Conservation (phyloP, 2,888 invertebrate genomes). For the Desoria tigrina region DNA sequence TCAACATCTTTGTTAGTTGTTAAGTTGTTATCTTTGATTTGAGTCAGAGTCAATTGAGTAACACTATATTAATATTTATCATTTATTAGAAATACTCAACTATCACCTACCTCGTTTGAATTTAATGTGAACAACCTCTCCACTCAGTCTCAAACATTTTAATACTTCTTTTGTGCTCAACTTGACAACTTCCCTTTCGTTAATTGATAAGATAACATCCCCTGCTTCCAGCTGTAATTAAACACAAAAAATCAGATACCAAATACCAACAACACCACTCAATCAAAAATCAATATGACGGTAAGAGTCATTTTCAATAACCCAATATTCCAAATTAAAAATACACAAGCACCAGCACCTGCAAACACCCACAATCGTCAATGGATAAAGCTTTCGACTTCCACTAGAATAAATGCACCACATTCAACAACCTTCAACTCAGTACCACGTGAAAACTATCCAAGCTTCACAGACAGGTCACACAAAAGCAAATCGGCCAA, state of each 20-base stretch:
- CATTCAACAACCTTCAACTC: neutral
- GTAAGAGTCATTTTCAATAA: too few species aligned
- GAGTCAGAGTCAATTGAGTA: too few species aligned
- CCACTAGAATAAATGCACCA: neutral
- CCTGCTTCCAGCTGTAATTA: conserved; percentile 85
- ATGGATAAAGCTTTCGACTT: conserved; percentile 20
- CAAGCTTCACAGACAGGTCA: neutral
- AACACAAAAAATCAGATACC: conserved; percentile 48
- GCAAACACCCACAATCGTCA: neutral
- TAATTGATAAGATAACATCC: conserved; percentile 89
- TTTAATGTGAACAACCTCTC: conserved; percentile 86
- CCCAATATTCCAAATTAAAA: too few species aligned
- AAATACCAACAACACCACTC: conserved; percentile 3
- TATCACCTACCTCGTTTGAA: conserved; percentile 79
- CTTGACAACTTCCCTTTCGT: conserved; percentile 88
- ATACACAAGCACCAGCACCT: neutral
- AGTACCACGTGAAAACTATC: neutral
- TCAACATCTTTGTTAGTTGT: too few species aligned
- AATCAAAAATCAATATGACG: neutral
- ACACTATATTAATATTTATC: too few species aligned
- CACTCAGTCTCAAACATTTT: conserved; percentile 88
- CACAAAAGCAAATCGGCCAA: too few species aligned
- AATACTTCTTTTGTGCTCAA: conserved; percentile 91
- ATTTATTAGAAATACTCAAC: neutral
- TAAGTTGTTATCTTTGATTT: too few species aligned